These are phyloP conservation scores for Andrena flavipes DNA, from an alignment of 2,888 invertebrate species.

Conservation along the genomic window DNA sequence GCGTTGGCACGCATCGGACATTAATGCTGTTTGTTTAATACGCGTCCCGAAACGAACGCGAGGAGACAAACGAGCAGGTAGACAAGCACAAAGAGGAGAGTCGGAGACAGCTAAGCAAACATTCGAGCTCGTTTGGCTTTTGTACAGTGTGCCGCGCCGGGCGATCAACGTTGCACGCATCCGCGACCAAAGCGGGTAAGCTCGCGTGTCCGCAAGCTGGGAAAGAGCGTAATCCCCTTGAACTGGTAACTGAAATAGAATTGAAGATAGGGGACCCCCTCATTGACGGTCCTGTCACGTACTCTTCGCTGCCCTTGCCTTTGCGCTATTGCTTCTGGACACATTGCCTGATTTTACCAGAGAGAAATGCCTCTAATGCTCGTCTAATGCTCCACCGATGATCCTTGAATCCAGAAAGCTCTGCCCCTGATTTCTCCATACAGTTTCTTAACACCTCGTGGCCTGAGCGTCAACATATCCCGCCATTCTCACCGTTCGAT, in stretches of 20 bases:
- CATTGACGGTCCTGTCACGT: slow-evolving; percentile 24
- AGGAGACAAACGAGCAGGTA: slow-evolving; percentile 77
- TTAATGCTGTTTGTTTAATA: slow-evolving; percentile 78
- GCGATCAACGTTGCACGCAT: slow-evolving; percentile 61
- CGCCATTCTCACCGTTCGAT: neutral
- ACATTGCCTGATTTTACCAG: neutral
- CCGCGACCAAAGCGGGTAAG: slow-evolving; percentile 32
- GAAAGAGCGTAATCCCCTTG: slow-evolving; percentile 53
- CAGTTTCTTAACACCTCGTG: neutral
- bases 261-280: slow-evolving; percentile 36
- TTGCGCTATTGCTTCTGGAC: slow-evolving; percentile 33
- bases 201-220: slow-evolving; percentile 33
- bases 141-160: slow-evolving; percentile 58
- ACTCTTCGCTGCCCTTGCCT: slow-evolving; percentile 6
- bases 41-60: slow-evolving; percentile 67
- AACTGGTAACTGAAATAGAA: slow-evolving; percentile 57
- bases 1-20: slow-evolving; percentile 65
- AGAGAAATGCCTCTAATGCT: too few species aligned
- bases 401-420: neutral
- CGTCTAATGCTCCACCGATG: neutral
- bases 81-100: slow-evolving; percentile 72
- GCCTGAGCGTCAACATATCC: neutral
- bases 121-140: slow-evolving; percentile 75
- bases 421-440: neutral
- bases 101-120: slow-evolving; percentile 78